Base-by-base conservation (phyloP, 1,140 invertebrate genomes). In the Stegodyphus mimosarum region DNA sequence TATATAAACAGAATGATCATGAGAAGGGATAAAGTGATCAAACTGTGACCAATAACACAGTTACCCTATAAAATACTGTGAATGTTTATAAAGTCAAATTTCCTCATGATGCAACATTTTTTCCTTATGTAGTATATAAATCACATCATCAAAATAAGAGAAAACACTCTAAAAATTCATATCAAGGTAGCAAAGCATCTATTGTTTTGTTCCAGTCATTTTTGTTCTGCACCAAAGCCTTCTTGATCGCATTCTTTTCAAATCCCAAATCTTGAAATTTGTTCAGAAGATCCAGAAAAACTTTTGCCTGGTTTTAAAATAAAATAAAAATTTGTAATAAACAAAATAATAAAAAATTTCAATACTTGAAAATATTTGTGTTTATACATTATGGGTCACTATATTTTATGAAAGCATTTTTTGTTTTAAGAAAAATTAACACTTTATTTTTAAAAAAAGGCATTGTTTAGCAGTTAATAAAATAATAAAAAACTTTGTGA, bases 181-280 rank as follows among this genome's bases (percentile, higher is more conserved):
- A 73, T 86, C 18, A 86, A 15, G 71, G 17, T 17, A 88, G 67
- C 17, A 88, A 77, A 60, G 84, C 66, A 90, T 97, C 96, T 88
- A 97, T 91, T 52, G 95, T 95, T 91, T 95, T 96, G 88, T 97
- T 96, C 88, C 94, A 93, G 91, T 97, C 95, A 89, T 95, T 94
- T 89, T 96, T 92, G 89, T 94, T 94, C 88, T 94, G 93, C 10
- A 94, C 89, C 48, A 97, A 91, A 53, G 95, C 96, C 79, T 93
- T 92, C 1, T 93, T 94, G 17, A 95, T 95, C 88, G 93, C 92
- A 51, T 93, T 92, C 91, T 96, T 94, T 1, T 94, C 91, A 90
- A 97, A 97, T 33, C 96, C 96, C 63, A 97, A 92, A 89, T 95
- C 95, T 90, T 94, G 93, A 60, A 97, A 91, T 88, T 95, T 95